Evolutionary conservation across 1,140 invertebrate species (phyloP).

Genomic region (Sarcophaga peregrina): DNA sequence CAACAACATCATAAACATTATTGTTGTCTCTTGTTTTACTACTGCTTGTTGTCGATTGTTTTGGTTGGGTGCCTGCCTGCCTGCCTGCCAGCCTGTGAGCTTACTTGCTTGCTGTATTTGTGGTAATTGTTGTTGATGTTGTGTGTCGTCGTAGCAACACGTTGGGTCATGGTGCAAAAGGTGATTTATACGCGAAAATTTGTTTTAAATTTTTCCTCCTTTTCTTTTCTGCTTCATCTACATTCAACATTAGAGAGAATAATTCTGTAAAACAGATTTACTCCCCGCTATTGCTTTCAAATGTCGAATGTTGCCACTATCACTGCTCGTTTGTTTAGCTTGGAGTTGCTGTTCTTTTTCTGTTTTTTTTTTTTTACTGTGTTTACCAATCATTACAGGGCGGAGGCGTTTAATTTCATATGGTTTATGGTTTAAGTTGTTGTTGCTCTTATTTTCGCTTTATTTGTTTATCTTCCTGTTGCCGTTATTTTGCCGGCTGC

Average conservation of each 20-base stretch:
- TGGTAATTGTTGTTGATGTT: conserved; percentile 33
- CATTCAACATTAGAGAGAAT: not conserved
- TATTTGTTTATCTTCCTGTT: not conserved
- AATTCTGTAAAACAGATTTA: not conserved
- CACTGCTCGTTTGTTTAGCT: not conserved
- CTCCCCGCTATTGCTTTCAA: not conserved
- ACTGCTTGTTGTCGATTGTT: conserved; percentile 17
- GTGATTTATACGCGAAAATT: conserved; percentile 42
- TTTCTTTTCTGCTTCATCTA: too few relatives aligned
- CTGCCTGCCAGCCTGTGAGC: not conserved
- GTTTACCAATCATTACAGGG: conserved; percentile 35
- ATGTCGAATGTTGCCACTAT: not conserved
- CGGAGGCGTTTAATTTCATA: conserved; percentile 32
- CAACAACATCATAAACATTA: conserved; percentile 27
- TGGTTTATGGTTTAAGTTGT: conserved; percentile 26
- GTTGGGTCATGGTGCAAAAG: conserved; percentile 40
- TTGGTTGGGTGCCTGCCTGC: not conserved
- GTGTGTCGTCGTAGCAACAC: conserved; percentile 38
- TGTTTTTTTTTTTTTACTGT: conserved; percentile 6
- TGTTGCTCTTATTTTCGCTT: not conserved
- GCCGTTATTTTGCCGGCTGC: not conserved
- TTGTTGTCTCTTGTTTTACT: conserved; percentile 33
- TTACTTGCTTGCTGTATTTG: conserved; percentile 8
- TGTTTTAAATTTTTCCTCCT: conserved; percentile 22
- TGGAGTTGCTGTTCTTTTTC: too few relatives aligned